These are phyloP conservation scores for Labeo catla DNA, from an alignment of 2,113 vertebrate species.

Conservation along the genomic window DNA sequence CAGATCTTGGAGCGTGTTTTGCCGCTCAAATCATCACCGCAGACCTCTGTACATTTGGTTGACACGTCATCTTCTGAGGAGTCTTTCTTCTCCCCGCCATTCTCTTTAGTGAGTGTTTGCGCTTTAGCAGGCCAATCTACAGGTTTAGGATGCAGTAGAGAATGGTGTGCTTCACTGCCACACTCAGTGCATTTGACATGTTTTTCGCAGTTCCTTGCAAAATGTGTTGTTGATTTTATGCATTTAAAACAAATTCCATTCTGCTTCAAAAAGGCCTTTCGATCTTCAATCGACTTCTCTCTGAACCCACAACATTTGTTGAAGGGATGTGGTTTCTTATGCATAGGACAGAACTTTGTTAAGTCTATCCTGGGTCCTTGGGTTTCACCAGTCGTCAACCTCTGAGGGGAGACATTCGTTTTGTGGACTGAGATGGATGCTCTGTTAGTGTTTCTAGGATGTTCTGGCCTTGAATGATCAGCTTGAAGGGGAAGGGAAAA, in stretches of 20 bases:
- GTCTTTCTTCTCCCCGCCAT: conserved; percentile 30
- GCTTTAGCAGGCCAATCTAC: not conserved
- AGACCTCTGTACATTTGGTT: conserved; percentile 35
- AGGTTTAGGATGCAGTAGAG: conserved; percentile 23
- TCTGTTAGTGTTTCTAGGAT: not conserved
- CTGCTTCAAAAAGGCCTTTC: conserved; percentile 32
- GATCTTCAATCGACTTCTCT: conserved; percentile 33
- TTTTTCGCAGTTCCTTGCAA: conserved; percentile 18
- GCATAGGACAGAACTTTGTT: conserved; percentile 29
- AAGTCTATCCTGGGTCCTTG: not conserved
- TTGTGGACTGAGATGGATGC: conserved; percentile 24
- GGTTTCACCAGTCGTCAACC: not conserved
- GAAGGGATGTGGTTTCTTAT: conserved; percentile 40
- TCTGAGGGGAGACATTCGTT: not conserved
- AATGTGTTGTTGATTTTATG: not conserved
- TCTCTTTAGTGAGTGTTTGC: not conserved
- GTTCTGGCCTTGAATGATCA: not conserved
- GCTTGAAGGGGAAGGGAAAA: not conserved
- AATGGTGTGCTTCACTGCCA: conserved; percentile 13
- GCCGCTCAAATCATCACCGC: not conserved
- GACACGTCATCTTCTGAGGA: not conserved
- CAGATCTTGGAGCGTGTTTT: conserved; percentile 36
- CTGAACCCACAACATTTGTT: conserved; percentile 26
- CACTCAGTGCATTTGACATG: conserved; percentile 18
- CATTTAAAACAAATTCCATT: conserved; percentile 44